Percentiles rank a stretch among this genome's conserved stretches.
Evolutionary conservation across 2,113 vertebrate genomes (phyloP).

Genomic region (Lophura nycthemera): DNA sequence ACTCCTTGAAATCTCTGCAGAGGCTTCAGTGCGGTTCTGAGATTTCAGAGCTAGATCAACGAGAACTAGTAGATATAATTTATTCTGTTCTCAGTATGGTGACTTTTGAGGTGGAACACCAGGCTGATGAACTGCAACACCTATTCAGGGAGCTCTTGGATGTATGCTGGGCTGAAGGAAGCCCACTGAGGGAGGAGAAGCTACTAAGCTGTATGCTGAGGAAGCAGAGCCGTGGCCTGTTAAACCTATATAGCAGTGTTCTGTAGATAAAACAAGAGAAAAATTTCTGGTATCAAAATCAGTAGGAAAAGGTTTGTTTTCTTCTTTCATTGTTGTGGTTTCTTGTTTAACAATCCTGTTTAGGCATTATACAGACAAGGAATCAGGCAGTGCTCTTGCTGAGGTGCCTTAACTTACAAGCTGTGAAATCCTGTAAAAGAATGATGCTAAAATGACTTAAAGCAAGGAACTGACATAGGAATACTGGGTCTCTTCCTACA

Average conservation of each 20-base stretch:
- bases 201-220: constrained; percentile 86
- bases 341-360: neutral
- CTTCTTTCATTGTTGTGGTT: neutral
- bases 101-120: constrained; percentile 74
- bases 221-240: constrained; percentile 75
- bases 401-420: neutral
- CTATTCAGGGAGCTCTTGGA: constrained; percentile 87
- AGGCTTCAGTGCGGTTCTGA: constrained; percentile 37
- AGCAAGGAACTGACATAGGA: neutral
- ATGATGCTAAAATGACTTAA: neutral
- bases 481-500: neutral
- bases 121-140: constrained; percentile 75
- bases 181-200: constrained; percentile 83
- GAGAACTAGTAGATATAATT: constrained; percentile 76
- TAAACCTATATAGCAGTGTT: constrained; percentile 81
- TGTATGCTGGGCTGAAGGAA: constrained; percentile 75
- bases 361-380: neutral
- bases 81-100: constrained; percentile 83
- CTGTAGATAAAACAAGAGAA: constrained; percentile 83
- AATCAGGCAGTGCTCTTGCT: neutral
- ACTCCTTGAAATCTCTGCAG: constrained; percentile 72
- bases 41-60: constrained; percentile 40
- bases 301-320: constrained; percentile 80
- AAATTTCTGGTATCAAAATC: constrained; percentile 71
- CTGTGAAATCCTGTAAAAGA: neutral